Conservation (phyloP, 1,140 invertebrate genomes). For the Apis laboriosa region DNA sequence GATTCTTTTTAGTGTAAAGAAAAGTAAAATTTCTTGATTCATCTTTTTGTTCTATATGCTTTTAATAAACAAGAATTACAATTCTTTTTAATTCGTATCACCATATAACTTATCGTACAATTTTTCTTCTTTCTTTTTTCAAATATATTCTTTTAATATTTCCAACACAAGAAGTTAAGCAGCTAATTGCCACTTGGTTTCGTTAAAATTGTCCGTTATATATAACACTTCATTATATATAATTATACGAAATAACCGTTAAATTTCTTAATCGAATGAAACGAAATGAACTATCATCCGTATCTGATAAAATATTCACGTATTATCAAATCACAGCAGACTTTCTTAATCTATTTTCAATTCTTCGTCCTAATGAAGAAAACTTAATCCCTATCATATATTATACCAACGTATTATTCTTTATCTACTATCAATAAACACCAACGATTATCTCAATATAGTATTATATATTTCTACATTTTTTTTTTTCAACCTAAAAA, state of each 20-base stretch:
- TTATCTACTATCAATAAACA: background rate
- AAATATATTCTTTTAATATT: background rate
- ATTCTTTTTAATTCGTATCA: too few relatives aligned
- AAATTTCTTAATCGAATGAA: background rate
- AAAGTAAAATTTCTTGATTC: too few relatives aligned
- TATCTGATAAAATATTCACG: background rate
- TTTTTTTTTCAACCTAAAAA: constrained; percentile 13
- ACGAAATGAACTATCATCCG: background rate
- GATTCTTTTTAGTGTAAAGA: too few relatives aligned
- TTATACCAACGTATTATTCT: background rate
- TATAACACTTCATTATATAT: background rate
- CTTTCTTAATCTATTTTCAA: background rate
- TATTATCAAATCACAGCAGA: constrained; percentile 40
- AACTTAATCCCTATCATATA: background rate
- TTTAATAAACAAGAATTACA: too few relatives aligned
- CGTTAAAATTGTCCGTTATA: background rate
- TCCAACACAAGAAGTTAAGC: too few relatives aligned
- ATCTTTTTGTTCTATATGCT: too few relatives aligned
- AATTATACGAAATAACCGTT: background rate
- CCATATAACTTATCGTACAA: too few relatives aligned
- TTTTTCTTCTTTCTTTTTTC: too few relatives aligned
- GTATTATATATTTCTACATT: background rate
- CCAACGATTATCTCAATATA: constrained; percentile 22
- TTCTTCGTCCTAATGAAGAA: background rate
- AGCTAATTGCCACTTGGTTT: constrained; percentile 7